Evolutionary conservation across 2,797 vertebrate species (phyloP).

Genomic region (Chrosomus eos): DNA sequence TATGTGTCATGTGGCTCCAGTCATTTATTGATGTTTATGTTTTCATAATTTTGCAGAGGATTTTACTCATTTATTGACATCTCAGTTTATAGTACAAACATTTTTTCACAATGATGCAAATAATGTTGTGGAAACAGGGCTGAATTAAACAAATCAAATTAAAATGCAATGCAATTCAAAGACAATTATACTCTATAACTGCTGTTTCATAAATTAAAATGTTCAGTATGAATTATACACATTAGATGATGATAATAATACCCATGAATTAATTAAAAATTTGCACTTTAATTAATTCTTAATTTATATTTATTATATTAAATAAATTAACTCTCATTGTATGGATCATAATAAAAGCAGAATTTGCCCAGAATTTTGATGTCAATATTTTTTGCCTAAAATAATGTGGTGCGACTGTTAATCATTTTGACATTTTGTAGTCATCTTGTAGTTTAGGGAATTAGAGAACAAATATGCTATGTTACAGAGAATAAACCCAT

Average conservation of each 20-base stretch:
- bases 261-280: rapidly evolving
- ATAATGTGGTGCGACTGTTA: background rate
- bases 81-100: background rate
- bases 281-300: too few relatives aligned
- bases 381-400: too few relatives aligned
- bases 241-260: too few relatives aligned
- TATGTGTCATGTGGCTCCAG: background rate
- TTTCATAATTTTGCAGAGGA: background rate
- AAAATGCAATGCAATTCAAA: too few relatives aligned
- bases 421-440: background rate
- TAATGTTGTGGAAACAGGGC: background rate
- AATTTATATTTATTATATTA: too few relatives aligned
- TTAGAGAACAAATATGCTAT: background rate
- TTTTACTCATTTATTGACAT: background rate
- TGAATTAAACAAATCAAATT: background rate
- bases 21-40: background rate
- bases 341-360: too few relatives aligned
- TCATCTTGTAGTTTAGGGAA: background rate
- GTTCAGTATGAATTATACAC: too few relatives aligned
- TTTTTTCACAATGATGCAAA: background rate
- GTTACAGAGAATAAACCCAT: background rate
- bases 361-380: too few relatives aligned
- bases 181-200: too few relatives aligned
- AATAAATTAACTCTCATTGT: too few relatives aligned
- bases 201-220: too few relatives aligned